phyloP scores from a whole-genome alignment of 2,797 vertebrate genomes.

The Ctenosaura bakeri region DNA sequence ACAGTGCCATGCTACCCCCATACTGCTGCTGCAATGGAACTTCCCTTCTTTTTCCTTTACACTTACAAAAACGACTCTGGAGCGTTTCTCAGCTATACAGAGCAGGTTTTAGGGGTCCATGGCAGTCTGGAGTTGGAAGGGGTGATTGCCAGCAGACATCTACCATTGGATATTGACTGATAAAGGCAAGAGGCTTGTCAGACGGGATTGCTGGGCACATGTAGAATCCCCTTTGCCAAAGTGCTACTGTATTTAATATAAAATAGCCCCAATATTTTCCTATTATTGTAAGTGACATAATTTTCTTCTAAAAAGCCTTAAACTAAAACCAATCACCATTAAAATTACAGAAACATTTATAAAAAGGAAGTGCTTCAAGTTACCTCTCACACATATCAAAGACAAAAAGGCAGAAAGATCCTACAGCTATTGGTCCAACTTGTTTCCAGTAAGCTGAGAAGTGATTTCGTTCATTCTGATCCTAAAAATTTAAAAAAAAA shows the following conservation, averaged over 20 bases:
- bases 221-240: neutral
- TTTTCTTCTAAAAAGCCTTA: neutral
- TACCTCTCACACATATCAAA: constrained; percentile 99
- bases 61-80: too few species aligned
- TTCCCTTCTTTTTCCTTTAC: too few species aligned
- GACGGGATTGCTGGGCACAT: neutral
- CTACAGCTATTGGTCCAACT: constrained; percentile 94
- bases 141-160: neutral
- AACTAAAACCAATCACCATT: neutral
- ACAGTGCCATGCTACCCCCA: too few species aligned
- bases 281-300: neutral
- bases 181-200: neutral
- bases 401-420: constrained; percentile 96
- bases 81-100: too few species aligned
- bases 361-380: constrained; percentile 46
- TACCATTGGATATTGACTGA: neutral
- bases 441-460: constrained; percentile 98
- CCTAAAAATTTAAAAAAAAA: constrained; percentile 80
- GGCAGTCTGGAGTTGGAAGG: neutral
- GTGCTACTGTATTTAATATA: neutral
- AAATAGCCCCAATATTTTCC: neutral
- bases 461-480: constrained; percentile 93
- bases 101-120: too few species aligned
- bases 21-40: too few species aligned
- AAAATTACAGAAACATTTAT: neutral